Evolutionary conservation across 2,888 invertebrate species (phyloP), one percentile per base, ranked within the genome.

Genomic region (Gastrophysa polygoni): DNA sequence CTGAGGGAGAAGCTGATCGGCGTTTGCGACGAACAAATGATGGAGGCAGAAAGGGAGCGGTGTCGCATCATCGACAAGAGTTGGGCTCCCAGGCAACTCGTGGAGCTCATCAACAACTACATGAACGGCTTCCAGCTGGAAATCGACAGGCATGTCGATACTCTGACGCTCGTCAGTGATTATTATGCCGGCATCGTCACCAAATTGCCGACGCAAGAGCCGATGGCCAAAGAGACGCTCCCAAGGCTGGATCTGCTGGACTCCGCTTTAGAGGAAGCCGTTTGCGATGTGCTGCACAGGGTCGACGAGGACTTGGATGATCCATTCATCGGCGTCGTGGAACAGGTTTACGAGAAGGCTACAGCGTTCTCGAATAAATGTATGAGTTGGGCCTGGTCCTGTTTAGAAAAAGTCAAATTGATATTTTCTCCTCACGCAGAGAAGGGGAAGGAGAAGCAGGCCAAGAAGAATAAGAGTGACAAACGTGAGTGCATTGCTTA

Each of bases 41-140:
- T 79, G 28, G 82, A 82, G 66, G 83, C 86, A 0, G 86, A 88
- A 75, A 79, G 82, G 55, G 85, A 87, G 73, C 82, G 86, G 47
- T 78, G 77, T 21, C 73, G 80, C 8, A 79, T 88, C 24, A 84
- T 89, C 46, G 71, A 71, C 54, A 84, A 87, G 59, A 83, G 86
- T 64, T 89, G 89, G 89, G 75, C 85, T 0, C 78, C 83, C 66
- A 82, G 82, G 62, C 85, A 88, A 72, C 75, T 87, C 5, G 82
- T 82, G 16, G 80, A 84, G 49, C 78, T 89, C 70, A 80, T 80
- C 1, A 87, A 88, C 71, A 81, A 85, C 24, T 87, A 84, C 67
- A 81, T 85, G 48, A 84, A 82, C 1, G 83, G 85, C 47, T 81
- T 87, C 80, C 88, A 89, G 75, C 72, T 85, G n/a, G 89, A 90